Evolutionary conservation across 2,888 invertebrate genomes (phyloP).

Genomic region (Papilio elwesi): DNA sequence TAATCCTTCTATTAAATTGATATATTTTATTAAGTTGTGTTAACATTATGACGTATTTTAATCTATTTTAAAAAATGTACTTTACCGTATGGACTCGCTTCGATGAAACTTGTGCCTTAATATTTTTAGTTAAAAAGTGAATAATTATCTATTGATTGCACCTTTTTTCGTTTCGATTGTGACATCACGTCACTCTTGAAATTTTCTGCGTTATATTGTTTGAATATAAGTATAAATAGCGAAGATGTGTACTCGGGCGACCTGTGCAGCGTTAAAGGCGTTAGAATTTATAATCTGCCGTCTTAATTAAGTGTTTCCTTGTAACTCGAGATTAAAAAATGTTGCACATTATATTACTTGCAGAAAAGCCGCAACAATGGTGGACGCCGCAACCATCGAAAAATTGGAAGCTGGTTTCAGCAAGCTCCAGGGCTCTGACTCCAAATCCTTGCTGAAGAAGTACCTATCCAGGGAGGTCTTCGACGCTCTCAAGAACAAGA

Average conservation of each 20-base stretch:
- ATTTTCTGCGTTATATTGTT: conserved; percentile 37
- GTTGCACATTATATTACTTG: conserved; percentile 58
- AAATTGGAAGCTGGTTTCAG: conserved; percentile 96
- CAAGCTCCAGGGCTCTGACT: conserved; percentile 94
- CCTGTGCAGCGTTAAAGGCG: conserved; percentile 80
- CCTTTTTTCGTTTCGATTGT: conserved; percentile 23
- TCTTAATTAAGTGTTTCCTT: conserved; percentile 8
- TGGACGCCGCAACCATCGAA: conserved; percentile 95
- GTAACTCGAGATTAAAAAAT: not conserved
- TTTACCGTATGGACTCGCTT: not conserved
- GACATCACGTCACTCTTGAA: conserved; percentile 58
- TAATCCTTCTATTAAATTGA: conserved; percentile 53
- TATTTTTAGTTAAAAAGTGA: conserved; percentile 24
- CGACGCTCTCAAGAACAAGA: conserved; percentile 95
- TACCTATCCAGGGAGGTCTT: conserved; percentile 96
- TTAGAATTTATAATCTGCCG: conserved; percentile 60
- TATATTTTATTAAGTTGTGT: conserved; percentile 27
- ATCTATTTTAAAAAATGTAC: not conserved
- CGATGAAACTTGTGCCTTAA: conserved; percentile 7
- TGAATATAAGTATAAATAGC: conserved; percentile 37
- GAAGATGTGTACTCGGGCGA: conserved; percentile 78
- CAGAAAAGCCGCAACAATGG: conserved; percentile 92
- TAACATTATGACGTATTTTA: not conserved
- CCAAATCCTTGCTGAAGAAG: conserved; percentile 98
- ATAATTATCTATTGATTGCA: conserved; percentile 26